Conservation (phyloP, 1,140 invertebrate species). For the Batillaria attramentaria region DNA sequence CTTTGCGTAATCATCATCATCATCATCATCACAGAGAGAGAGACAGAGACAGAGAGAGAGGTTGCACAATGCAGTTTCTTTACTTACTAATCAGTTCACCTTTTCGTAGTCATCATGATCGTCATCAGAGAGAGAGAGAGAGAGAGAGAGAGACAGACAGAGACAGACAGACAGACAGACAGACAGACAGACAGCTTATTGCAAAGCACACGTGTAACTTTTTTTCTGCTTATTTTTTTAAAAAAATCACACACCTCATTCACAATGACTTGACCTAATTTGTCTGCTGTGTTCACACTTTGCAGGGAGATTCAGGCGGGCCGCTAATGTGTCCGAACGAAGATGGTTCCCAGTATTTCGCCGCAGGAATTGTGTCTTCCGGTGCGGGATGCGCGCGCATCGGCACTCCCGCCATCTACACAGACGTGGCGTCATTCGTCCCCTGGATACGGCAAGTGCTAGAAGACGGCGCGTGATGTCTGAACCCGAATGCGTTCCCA, state of each 20-base stretch:
- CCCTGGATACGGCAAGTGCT: too few species aligned
- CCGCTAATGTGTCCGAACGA: conserved; percentile 43
- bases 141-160: neutral
- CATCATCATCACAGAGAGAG: too few species aligned
- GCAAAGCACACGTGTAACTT: neutral
- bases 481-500: too few species aligned
- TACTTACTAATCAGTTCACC: too few species aligned
- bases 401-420: conserved; percentile 21
- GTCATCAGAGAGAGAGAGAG: too few species aligned
- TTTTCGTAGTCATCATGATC: too few species aligned
- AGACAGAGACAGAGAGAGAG: too few species aligned
- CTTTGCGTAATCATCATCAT: too few species aligned
- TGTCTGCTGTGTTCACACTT: conserved; percentile 56
- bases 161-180: neutral
- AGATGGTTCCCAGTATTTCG: conserved; percentile 28
- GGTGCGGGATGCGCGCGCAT: neutral
- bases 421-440: neutral
- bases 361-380: neutral
- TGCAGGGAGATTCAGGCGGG: conserved; percentile 55
- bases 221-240: neutral
- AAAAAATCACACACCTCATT: neutral
- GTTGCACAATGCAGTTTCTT: too few species aligned
- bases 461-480: too few species aligned
- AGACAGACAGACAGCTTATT: neutral
- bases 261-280: neutral